Evolutionary conservation across 2,113 vertebrate genomes (phyloP), one percentile per base, ranked within the genome.

Genomic region (Brachyhypopomus occidentalis): DNA sequence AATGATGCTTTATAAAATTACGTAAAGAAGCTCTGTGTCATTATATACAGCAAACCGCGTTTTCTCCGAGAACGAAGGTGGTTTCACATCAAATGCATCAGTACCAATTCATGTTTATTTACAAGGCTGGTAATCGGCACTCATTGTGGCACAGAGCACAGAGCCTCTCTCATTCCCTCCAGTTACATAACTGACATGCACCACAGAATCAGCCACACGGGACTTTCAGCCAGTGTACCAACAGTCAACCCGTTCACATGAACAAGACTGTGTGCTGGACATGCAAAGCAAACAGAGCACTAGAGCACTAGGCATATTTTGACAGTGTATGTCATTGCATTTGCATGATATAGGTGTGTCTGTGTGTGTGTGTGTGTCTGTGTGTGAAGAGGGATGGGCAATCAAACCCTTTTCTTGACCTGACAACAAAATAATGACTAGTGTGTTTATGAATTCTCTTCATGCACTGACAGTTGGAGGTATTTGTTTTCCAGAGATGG

Each of bases 51-150:
- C 23, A 38, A 30, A 41, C 66, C 11, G 8, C 34, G 20, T 70
- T 70, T 41, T 4, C 66, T 55, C 38, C 60, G 25, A 48, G 34
- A 48, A 55, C 6, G 52, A 60, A 36, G n/a, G 63, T 69, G 80
- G 80, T 76, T 76, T 69, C 14, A 55, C 34, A 59, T 67, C 64
- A 62, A 69, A 75, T 23, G 38, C 38, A 76, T 36, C 27, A 45
- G 52, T 60, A 60, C 19, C 74, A 52, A 83, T 75, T 75, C 27
- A 75, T 75, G 77, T 79, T 79, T 79, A 64, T 79, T 79, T 70
- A 79, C 82, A 79, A 71, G 45, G 74, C 74, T 52, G 63, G 58
- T 71, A 77, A 62, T 77, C 38, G 70, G 77, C 30, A 75, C 80
- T 81, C 80, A 75, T 81, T 76, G 75, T 55, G 41, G 72, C 30